Evolutionary conservation across 2,888 invertebrate species (phyloP), one percentile per base, ranked within the genome.

Genomic region (Brachypalpus laphriformis): DNA sequence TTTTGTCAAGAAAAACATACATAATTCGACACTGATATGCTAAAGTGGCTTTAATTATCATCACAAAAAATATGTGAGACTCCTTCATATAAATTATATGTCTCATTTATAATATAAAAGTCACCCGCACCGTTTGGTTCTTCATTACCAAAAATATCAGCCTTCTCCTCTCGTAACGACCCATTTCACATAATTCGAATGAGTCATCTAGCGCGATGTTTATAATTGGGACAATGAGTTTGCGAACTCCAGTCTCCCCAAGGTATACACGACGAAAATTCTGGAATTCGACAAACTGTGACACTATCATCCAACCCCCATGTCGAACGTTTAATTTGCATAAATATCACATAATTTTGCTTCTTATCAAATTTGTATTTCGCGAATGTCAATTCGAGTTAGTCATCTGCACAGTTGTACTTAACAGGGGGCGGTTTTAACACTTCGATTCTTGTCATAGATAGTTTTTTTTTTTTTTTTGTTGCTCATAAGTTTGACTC

Each of bases 1-100:
- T 37, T 5, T 16, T 34, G 4, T 28, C 9, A 1, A 0, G 8
- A 14, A 57, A 66, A 45, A 75, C 37, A 75, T 57, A 51, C 74
- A 74, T 65, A 74, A 65, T 74, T 75, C 68, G 68, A 68, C 51
- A 61, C 59, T 68, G 76, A 77, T 77, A 77, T 77, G 76, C 54
- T 77, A 59, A 77, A 77, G 77, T 77, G 77, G 49, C 54, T 45
- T 77, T 77, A 77, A 77, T 77, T 77, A 77, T 61, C 70, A 22
- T 70, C 70, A 59, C 1, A 28, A 51, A 40, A 31, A 34, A 47
- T 76, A 68, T 61, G 54, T 56, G 37, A 63, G 8, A 47, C n/a
- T 63, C 56, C 54, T 63, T 34, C 34, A 16, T 70, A 70, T 77
- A 63, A 71, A 78, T 63, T 56, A 63, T 63, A 45, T 47, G 20